A percentile compares a stretch with the other conserved stretches of the same genome.
These are phyloP conservation scores for Sebastes minor DNA, from an alignment of 2,797 vertebrate species.

Conservation along the genomic window DNA sequence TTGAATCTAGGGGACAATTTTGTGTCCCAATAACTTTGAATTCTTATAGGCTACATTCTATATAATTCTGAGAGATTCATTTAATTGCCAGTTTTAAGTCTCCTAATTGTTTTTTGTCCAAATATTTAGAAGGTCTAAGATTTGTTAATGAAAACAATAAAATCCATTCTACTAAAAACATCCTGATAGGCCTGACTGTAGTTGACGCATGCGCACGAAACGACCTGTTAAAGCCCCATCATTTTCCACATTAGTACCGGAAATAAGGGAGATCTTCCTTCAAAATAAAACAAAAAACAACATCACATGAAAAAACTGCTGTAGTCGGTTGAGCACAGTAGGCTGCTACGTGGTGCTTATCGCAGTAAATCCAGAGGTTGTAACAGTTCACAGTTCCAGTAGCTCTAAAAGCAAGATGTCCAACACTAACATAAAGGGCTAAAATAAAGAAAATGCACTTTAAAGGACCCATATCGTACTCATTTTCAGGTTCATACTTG, in stretches of 20 bases:
- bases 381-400: not conserved
- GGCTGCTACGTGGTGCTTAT: not conserved
- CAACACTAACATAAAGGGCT: not conserved
- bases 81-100: not conserved
- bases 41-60: not conserved
- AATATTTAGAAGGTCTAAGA: too few species aligned
- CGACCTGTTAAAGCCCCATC: fast-evolving
- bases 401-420: too few species aligned
- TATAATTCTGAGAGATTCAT: not conserved
- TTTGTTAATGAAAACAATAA: constrained; percentile 1
- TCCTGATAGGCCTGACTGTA: not conserved
- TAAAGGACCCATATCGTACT: too few species aligned
- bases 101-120: not conserved
- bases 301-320: fast-evolving
- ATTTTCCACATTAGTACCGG: not conserved
- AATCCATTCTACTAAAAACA: constrained; percentile 1
- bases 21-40: not conserved
- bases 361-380: not conserved
- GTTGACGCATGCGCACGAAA: constrained; percentile 20
- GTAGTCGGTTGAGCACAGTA: too few species aligned
- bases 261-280: not conserved
- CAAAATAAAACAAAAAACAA: constrained; percentile 34
- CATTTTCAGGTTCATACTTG: too few species aligned
- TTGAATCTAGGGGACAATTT: not conserved
- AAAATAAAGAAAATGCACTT: not conserved